Evolutionary conservation across 2,888 invertebrate species (phyloP), one percentile per base, ranked within the genome.

Genomic region (Ormyrus pomaceus): DNA sequence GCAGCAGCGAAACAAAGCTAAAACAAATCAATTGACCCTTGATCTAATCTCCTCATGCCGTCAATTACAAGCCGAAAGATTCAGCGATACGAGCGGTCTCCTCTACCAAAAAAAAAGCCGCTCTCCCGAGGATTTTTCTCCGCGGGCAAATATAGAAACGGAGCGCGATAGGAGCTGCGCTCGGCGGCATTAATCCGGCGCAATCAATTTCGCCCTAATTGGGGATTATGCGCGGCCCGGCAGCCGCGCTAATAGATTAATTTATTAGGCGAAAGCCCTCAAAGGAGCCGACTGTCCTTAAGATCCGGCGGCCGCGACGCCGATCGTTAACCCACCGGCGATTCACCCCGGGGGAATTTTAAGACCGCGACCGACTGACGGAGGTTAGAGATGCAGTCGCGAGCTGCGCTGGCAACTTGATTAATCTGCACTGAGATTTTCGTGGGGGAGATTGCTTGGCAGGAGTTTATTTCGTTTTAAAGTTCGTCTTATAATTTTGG

Each of bases 141-240:
- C 34, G 34, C 34, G 34, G 34, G 34, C 34, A 34, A 34, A 34
- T 34, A 34, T 34, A 34, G 34, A 34, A 34, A 34, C 34, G 34
- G 34, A 34, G 34, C 34, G 34, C 34, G 34, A 34, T 34, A 34
- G 34, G 34, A 34, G 34, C 34, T 34, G 56, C 56, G 19, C 46
- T 8, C 66, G 51, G 10, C 73, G 8, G 72, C 78, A 68, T 72
- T 89, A 88, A 89, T 89, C 87, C 87, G 83, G 73, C 86, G 86
- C 88, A 89, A 89, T 89, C 89, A 89, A 89, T 89, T 89, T 88
- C 83, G 84, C 85, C 87, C 88, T 89, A 89, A 89, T 89, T 89
- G 88, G 87, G 86, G 89, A 89, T 89, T 88, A 88, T 87, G 83
- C 84, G 82, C 84, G 84, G 83, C 83, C 76, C 78, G 81, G 86